These are phyloP conservation scores for Drosophila punjabiensis DNA, from an alignment of 1,140 invertebrate genomes.

Conservation along the genomic window DNA sequence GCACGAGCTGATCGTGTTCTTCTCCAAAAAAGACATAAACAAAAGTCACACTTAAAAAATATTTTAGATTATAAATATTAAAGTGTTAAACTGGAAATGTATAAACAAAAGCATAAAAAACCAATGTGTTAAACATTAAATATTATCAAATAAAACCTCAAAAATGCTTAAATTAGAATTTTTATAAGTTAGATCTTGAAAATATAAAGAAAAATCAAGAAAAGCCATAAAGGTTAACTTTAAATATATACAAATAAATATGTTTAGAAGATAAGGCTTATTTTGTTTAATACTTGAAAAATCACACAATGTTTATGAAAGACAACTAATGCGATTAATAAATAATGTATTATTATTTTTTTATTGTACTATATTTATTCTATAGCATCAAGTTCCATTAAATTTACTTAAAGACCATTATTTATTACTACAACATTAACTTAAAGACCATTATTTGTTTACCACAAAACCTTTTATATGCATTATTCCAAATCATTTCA, in stretches of 20 bases:
- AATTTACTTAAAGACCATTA: conserved; percentile 1
- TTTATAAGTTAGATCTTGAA: too few species aligned
- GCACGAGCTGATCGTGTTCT: conserved; percentile 30
- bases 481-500: not conserved
- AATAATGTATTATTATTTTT: too few species aligned
- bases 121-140: too few species aligned
- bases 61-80: not conserved
- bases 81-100: not conserved
- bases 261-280: too few species aligned
- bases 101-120: conserved; percentile 1
- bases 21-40: conserved; percentile 4
- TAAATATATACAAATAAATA: too few species aligned
- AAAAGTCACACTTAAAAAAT: not conserved
- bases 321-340: not conserved
- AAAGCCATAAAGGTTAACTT: too few species aligned
- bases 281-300: too few species aligned
- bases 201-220: too few species aligned
- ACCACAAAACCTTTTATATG: not conserved
- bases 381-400: too few species aligned
- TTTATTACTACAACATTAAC: not conserved
- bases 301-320: not conserved
- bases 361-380: too few species aligned
- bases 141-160: not conserved
- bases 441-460: not conserved
- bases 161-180: too few species aligned